Conservation (phyloP, 2,888 invertebrate species). For the Melinaea menophilus region DNA sequence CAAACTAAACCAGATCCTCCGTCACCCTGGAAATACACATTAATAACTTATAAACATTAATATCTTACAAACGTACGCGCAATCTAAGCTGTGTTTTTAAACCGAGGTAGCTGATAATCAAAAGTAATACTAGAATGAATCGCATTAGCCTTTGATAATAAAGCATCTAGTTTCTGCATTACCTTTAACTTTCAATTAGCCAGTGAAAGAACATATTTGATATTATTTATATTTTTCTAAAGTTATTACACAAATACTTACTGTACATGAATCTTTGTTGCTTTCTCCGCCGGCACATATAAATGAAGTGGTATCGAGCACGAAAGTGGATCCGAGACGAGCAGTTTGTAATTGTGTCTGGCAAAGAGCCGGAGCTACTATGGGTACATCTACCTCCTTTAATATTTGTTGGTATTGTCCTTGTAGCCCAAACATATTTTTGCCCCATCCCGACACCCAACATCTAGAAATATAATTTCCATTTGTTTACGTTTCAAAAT, state of each 20-base stretch:
- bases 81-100: too few relatives aligned
- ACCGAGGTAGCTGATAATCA: too few relatives aligned
- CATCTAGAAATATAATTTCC: constrained; percentile 55
- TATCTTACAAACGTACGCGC: too few relatives aligned
- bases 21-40: constrained; percentile 78
- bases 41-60: not conserved
- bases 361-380: constrained; percentile 81
- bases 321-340: constrained; percentile 80
- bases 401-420: constrained; percentile 81
- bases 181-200: too few relatives aligned
- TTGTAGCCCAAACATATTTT: constrained; percentile 81
- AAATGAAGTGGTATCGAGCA: constrained; percentile 82
- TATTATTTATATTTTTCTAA: too few relatives aligned
- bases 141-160: too few relatives aligned
- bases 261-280: constrained; percentile 88
- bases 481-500: too few relatives aligned
- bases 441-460: constrained; percentile 92
- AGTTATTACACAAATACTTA: constrained; percentile 50
- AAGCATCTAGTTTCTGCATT: too few relatives aligned
- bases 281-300: constrained; percentile 88
- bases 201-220: too few relatives aligned
- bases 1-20: constrained; percentile 86
- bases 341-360: constrained; percentile 80
- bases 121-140: too few relatives aligned
- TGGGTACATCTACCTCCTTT: constrained; percentile 86